phyloP scores from a whole-genome alignment of 2,888 invertebrate species.

The Agonopterix subpropinquella region DNA sequence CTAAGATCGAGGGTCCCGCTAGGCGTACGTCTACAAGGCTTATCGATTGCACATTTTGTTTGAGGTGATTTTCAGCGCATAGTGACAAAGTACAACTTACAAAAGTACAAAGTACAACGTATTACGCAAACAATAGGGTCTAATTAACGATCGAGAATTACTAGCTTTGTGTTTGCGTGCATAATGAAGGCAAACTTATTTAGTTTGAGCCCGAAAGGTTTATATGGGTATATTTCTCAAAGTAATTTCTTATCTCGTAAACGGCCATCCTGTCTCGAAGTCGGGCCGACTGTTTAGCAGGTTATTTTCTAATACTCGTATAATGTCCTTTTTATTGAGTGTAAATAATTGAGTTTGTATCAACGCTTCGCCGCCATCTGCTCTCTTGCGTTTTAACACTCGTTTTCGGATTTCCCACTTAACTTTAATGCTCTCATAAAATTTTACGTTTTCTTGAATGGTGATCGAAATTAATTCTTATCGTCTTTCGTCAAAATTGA shows the following conservation, averaged over 20 bases:
- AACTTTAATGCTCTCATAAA: slow-evolving; percentile 71
- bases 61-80: no score
- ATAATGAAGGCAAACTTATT: slow-evolving; percentile 6
- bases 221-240: no score
- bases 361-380: slow-evolving; percentile 65
- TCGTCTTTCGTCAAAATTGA: slow-evolving; percentile 24
- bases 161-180: slow-evolving; percentile 2
- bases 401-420: slow-evolving; percentile 73
- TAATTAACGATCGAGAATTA: slow-evolving; percentile 13
- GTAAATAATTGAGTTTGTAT: slow-evolving; percentile 75
- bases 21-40: no score
- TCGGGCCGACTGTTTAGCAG: slow-evolving; percentile 39
- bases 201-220: no score
- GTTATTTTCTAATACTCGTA: slow-evolving; percentile 67
- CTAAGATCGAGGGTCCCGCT: no score
- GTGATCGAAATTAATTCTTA: slow-evolving; percentile 37
- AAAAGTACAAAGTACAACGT: no score
- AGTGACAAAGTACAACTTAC: no score
- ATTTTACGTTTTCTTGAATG: slow-evolving; percentile 44
- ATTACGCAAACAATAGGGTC: slow-evolving; percentile 10
- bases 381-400: slow-evolving; percentile 58
- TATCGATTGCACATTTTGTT: no score
- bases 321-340: slow-evolving; percentile 74
- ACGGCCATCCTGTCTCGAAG: slow-evolving; percentile 25
- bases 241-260: slow-evolving; percentile 40